A percentile compares a stretch with the other conserved stretches of the same genome.
phyloP scores from a whole-genome alignment of 2,797 vertebrate genomes.

The Anguilla megastoma region DNA sequence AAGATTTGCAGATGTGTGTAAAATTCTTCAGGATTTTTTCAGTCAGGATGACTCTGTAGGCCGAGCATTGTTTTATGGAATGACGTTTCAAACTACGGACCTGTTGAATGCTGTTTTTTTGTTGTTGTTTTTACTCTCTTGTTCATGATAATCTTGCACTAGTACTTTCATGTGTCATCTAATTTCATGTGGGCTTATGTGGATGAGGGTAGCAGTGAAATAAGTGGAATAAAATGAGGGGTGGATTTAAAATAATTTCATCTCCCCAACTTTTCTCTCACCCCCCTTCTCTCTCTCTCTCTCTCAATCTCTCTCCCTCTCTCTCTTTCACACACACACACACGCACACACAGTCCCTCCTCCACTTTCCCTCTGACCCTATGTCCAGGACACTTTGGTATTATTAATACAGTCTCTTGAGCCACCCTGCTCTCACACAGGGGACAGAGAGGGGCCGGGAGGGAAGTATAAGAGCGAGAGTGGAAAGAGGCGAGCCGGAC shows the following conservation, averaged over 20 bases:
- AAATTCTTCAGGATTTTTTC: too few species aligned
- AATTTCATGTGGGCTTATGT: not conserved
- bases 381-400: not conserved
- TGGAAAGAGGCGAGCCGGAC: conserved; percentile 28
- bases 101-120: not conserved
- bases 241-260: not conserved
- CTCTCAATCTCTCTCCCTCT: not conserved
- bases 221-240: not conserved
- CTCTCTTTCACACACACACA: not conserved
- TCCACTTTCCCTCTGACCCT: conserved; percentile 25
- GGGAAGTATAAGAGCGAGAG: conserved; percentile 26
- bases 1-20: too few species aligned
- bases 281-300: not conserved
- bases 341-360: not conserved
- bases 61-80: not conserved
- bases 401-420: conserved; percentile 53
- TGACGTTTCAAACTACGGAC: not conserved
- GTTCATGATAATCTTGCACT: not conserved
- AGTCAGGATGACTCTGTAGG: not conserved
- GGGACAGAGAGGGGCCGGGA: conserved; percentile 17
- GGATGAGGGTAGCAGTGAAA: not conserved
- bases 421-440: conserved; percentile 9
- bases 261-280: not conserved
- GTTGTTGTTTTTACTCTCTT: not conserved
- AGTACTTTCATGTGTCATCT: not conserved